Evolutionary conservation across 1,140 invertebrate species (phyloP).

Genomic region (Cydia fagiglandana): DNA sequence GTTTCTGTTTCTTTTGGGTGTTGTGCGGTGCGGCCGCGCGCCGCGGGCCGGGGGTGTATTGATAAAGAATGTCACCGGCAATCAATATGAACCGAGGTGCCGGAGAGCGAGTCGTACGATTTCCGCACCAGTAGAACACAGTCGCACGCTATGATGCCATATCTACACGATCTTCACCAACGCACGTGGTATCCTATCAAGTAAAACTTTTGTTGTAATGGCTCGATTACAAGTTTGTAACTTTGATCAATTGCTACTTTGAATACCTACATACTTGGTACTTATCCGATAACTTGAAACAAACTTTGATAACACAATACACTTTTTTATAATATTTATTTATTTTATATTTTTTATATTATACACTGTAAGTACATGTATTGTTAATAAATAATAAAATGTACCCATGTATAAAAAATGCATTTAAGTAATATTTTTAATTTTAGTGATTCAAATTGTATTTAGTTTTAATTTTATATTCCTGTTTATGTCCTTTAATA

Average conservation of each 20-base stretch:
- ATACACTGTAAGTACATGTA: too few relatives aligned
- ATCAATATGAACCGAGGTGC: conserved; percentile 75
- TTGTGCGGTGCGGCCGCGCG: conserved; percentile 66
- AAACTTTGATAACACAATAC: background rate
- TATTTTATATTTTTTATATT: too few relatives aligned
- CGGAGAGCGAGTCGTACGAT: conserved; percentile 39
- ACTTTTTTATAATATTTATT: background rate
- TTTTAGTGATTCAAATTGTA: too few relatives aligned
- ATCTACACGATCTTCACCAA: conserved; percentile 12
- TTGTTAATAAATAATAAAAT: too few relatives aligned
- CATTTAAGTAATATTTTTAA: too few relatives aligned
- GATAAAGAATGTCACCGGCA: conserved; percentile 82
- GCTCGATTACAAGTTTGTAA: conserved; percentile 40
- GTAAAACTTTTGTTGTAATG: conserved; percentile 20
- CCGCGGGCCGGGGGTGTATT: conserved; percentile 76
- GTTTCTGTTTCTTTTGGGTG: conserved; percentile 76
- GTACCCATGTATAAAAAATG: too few relatives aligned
- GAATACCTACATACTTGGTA: background rate
- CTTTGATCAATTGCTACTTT: conserved; percentile 36
- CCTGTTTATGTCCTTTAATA: too few relatives aligned
- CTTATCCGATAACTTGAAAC: background rate
- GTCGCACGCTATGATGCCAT: background rate
- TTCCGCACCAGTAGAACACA: background rate
- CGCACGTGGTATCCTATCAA: conserved; percentile 24
- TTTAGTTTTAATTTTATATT: too few relatives aligned